Evolutionary conservation across 1,140 invertebrate genomes (phyloP), one percentile per base, ranked within the genome.

Genomic region (Rhagoletis zephyria): DNA sequence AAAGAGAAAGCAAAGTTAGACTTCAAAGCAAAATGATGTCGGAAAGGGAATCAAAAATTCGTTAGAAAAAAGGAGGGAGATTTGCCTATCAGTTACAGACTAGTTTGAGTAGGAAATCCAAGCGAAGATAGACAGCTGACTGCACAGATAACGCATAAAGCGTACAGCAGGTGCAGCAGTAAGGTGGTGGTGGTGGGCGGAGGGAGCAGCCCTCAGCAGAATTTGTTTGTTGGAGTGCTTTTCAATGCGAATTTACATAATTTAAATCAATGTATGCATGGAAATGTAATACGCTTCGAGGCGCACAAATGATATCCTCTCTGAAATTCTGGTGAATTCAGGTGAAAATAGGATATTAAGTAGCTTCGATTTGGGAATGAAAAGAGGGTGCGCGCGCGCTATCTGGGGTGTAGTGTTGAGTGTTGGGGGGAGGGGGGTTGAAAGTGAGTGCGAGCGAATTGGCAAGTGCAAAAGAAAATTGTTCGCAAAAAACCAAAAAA

Each of bases 301-400:
- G 67, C 67, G 12, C 5, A 14, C 12, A 6, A 74, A 74, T 74
- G 42, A 74, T 74, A 74, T 16, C 16, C 67, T 9, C 61, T 16
- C 3, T 40, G 45, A 74, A 74, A 74, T 74, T 74, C 67, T 14
- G 16, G 67, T n/a, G 42, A 74, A 74, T 42, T 74, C 67, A 74
- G 67, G 67, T 74, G 67, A 74, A 74, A 74, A 74, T 74, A 74
- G n/a, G 67, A 74, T 74, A 74, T 74, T 74, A 74, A 74, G 67
- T 74, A 74, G 67, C 67, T 74, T 45, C 67, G 67, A 45, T 74
- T 30, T 16, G 30, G 42, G 30, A 1, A 7, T 70, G 7, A 4
- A 45, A 14, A 16, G 10, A 9, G 40, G 5, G 12, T 56, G 40
- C 0, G 14, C 4, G 42, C 10, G 65, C 65, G 65, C 40, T 12